phyloP scores from a whole-genome alignment of 2,888 invertebrate genomes.

The Hirtodrosophila duncani region DNA sequence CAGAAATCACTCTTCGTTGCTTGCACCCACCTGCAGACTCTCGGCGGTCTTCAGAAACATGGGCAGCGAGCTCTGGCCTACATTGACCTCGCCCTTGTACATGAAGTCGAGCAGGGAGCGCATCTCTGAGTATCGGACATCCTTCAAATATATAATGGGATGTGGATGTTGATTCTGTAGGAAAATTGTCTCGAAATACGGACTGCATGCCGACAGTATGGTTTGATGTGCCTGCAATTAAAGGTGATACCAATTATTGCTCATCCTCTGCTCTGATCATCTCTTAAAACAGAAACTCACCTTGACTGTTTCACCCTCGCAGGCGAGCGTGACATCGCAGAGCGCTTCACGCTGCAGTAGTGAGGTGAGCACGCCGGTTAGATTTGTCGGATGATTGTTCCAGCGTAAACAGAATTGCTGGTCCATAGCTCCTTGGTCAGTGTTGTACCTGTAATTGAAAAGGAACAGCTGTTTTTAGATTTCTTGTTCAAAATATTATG shows the following conservation, averaged over 20 bases:
- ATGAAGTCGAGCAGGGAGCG: slow-evolving; percentile 94
- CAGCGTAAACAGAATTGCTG: slow-evolving; percentile 94
- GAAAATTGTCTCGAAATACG: slow-evolving; percentile 95
- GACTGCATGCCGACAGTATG: slow-evolving; percentile 94
- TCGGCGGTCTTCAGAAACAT: slow-evolving; percentile 95
- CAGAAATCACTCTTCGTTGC: not conserved
- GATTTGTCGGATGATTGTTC: slow-evolving; percentile 95
- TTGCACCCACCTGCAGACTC: slow-evolving; percentile 86
- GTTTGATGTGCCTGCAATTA: slow-evolving; percentile 90
- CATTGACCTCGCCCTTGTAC: slow-evolving; percentile 95
- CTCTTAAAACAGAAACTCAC: slow-evolving; percentile 76
- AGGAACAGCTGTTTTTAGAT: not conserved
- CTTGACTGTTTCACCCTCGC: slow-evolving; percentile 93
- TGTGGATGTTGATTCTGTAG: slow-evolving; percentile 93
- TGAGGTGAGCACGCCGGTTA: slow-evolving; percentile 93
- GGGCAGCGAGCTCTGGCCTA: slow-evolving; percentile 93
- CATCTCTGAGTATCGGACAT: slow-evolving; percentile 93
- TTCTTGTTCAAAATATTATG: too few species aligned
- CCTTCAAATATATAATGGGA: slow-evolving; percentile 94
- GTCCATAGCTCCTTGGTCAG: slow-evolving; percentile 82
- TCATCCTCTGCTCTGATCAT: too few species aligned
- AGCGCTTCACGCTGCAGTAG: slow-evolving; percentile 92
- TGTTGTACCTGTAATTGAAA: slow-evolving; percentile 76
- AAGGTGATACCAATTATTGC: not conserved
- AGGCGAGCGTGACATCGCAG: slow-evolving; percentile 95